phyloP scores from a whole-genome alignment of 1,140 invertebrate genomes.

The Paracyclopina nana region DNA sequence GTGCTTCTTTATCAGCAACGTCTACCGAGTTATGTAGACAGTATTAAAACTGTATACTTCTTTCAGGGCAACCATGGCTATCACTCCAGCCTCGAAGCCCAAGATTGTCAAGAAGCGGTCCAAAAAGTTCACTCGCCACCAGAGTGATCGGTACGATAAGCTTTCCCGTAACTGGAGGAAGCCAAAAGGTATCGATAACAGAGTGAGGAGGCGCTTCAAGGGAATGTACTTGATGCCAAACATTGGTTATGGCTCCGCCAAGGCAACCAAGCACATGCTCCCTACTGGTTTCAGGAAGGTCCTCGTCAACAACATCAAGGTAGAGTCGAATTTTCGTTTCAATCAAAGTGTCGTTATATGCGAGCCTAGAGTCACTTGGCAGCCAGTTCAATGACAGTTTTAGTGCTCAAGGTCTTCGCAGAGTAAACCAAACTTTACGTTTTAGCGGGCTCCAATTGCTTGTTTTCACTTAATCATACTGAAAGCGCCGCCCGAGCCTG shows the following conservation, averaged over 20 bases:
- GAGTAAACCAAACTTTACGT: too few species aligned
- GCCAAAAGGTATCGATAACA: slow-evolving; percentile 98
- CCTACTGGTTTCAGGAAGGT: slow-evolving; percentile 95
- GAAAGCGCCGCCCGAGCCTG: not conserved
- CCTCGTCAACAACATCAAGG: slow-evolving; percentile 58
- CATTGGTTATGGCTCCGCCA: slow-evolving; percentile 94
- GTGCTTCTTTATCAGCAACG: too few species aligned
- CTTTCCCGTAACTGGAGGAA: slow-evolving; percentile 77
- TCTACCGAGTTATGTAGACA: too few species aligned
- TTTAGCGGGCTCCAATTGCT: too few species aligned
- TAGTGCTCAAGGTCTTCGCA: too few species aligned
- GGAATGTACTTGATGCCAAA: slow-evolving; percentile 96
- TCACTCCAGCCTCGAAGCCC: slow-evolving; percentile 63
- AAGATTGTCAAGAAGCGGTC: slow-evolving; percentile 86
- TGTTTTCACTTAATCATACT: too few species aligned
- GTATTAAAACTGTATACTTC: too few species aligned
- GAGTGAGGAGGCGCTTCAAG: slow-evolving; percentile 93
- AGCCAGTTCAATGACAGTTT: too few species aligned
- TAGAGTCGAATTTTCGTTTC: slow-evolving; percentile 34
- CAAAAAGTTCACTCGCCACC: slow-evolving; percentile 88
- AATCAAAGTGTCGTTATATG: too few species aligned
- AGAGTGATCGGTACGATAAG: slow-evolving; percentile 89
- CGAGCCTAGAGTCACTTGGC: too few species aligned
- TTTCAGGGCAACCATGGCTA: slow-evolving; percentile 48
- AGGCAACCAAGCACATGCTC: slow-evolving; percentile 82